Evolutionary conservation across 2,888 invertebrate genomes (phyloP).

Genomic region (Lithophane ornitopus): DNA sequence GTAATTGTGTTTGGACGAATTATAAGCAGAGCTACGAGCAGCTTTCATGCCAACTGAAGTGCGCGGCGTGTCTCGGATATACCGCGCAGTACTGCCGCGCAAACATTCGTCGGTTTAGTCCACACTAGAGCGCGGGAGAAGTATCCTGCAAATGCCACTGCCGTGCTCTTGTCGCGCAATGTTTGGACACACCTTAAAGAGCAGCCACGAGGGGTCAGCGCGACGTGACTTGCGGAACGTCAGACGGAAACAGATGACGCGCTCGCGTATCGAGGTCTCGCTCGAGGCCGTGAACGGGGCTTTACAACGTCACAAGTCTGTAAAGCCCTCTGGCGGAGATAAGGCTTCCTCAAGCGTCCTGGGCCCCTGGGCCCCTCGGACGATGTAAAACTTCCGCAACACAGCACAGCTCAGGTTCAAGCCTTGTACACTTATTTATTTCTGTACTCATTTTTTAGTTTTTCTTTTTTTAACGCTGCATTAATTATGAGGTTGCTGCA

Average conservation of each 20-base stretch:
- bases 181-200: too few relatives aligned
- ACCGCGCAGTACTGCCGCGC: too few relatives aligned
- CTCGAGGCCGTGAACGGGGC: neutral
- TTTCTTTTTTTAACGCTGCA: conserved; percentile 1
- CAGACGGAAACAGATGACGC: neutral
- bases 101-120: too few relatives aligned
- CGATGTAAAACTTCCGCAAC: conserved; percentile 50
- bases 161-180: too few relatives aligned
- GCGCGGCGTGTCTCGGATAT: too few relatives aligned
- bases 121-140: too few relatives aligned
- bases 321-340: conserved; percentile 53
- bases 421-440: conserved; percentile 21
- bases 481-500: conserved; percentile 5
- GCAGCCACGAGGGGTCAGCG: too few relatives aligned
- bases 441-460: neutral
- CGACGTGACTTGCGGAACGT: neutral
- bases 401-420: conserved; percentile 40
- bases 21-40: too few relatives aligned
- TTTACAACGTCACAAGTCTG: conserved; percentile 38
- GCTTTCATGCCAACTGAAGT: too few relatives aligned
- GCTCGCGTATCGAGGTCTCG: too few relatives aligned
- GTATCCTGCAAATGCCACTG: too few relatives aligned
- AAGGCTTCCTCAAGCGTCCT: conserved; percentile 18
- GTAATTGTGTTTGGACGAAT: too few relatives aligned
- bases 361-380: neutral